phyloP scores from a whole-genome alignment of 2,888 invertebrate genomes.

The Pristionchus exspectatus region DNA sequence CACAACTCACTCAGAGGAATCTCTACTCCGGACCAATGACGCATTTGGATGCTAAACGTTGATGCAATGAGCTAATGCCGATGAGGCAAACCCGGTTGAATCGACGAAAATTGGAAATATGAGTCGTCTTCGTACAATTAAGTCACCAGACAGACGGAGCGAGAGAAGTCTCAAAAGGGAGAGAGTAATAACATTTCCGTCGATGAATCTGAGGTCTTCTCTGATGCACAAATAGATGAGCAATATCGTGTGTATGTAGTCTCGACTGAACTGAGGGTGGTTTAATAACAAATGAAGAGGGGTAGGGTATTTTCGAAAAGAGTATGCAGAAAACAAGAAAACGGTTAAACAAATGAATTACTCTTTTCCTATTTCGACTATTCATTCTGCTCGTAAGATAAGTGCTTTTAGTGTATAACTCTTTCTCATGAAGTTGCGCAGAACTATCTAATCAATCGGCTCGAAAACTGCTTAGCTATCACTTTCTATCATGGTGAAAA shows the following conservation, averaged over 20 bases:
- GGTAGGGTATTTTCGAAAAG: too few relatives aligned
- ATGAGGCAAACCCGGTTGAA: neutral
- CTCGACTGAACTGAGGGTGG: neutral
- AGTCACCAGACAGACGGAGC: neutral
- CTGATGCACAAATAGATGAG: too few relatives aligned
- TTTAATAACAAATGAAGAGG: neutral
- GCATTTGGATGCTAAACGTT: neutral
- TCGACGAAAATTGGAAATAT: neutral
- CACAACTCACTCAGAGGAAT: too few relatives aligned
- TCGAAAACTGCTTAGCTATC: neutral
- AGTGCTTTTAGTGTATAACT: too few relatives aligned
- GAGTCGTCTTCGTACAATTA: neutral
- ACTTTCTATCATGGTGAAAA: neutral
- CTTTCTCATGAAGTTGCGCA: neutral
- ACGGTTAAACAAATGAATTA: too few relatives aligned
- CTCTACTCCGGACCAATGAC: too few relatives aligned
- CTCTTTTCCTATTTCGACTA: too few relatives aligned
- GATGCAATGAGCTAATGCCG: conserved; percentile 15
- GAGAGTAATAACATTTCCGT: neutral
- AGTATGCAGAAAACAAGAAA: too few relatives aligned
- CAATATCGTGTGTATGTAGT: neutral
- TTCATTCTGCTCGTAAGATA: too few relatives aligned
- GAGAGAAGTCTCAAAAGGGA: neutral
- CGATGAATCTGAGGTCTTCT: neutral
- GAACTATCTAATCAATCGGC: neutral